Evolutionary conservation across 2,113 vertebrate species (phyloP), one percentile per base, ranked within the genome.

Genomic region (Onychorhynchus coronatus): DNA sequence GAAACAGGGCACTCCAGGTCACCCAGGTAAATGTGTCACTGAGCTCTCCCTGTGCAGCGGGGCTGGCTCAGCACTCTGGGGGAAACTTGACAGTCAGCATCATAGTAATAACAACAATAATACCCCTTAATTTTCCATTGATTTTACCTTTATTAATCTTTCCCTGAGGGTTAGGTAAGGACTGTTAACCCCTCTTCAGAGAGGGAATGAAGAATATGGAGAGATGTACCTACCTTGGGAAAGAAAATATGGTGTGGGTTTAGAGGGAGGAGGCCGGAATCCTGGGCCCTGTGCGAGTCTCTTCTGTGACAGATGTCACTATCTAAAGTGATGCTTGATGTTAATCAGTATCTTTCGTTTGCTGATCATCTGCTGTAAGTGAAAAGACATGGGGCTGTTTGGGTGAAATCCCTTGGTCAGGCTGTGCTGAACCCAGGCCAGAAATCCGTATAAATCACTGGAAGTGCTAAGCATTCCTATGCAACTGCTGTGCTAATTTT

Each of bases 21-120:
- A 39, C 28, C 30, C 5, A 17, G 47, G 41, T 52, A 12, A 83
- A 52, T 1, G 0, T 6, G 20, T 42, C 42, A 14, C 14, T 24
- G 47, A 0, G 0, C 30, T 82, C 47, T 62, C 42, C 47, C 53
- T 1, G 6, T 11, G 61, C 66, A 50, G 65, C 31, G 1, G 7
- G 16, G 55, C 47, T 47, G 7, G 8, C 27, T 52, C 50, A 83
- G 59, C 46, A 8, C 84, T 65, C 42, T 41, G 63, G 11, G 62
- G 63, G 87, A 62, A 44, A 37, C 44, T 8, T 35, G 74, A 12
- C 58, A 68, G 33, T 17, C 33, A 59, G 1, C 46, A 16, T 49
- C 12, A 9, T 21, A 31, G 31, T 11, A 53, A 46, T 20, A 56
- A 7, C 7, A 52, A 3, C 28, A 56, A 41, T 6, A 42, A 18